Evolutionary conservation across 2,797 vertebrate genomes (phyloP), one percentile per base, ranked within the genome.

Genomic region (Gadopsis bispinosus): DNA sequence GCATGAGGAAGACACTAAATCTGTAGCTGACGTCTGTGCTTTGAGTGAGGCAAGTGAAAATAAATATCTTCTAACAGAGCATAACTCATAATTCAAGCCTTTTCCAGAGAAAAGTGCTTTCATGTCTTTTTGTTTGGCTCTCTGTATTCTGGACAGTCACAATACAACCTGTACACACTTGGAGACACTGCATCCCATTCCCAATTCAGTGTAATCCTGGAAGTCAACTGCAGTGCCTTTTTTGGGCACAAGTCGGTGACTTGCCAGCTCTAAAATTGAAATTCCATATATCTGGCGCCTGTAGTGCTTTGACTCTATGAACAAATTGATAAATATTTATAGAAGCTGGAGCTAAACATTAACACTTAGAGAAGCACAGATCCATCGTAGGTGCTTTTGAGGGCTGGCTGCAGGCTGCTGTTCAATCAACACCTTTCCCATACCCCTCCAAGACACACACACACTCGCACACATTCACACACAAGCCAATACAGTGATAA

Each of bases 301-400:
- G 74, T 71, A 50, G 64, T 66, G 84, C 80, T 84, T 87, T 70
- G 61, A 81, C 87, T 84, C 81, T 85, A 77, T 85, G 88, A 87
- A 79, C 69, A 12, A 81, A 85, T 74, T 79, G 87, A 87, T 93
- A 94, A 94, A 94, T 94, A 94, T 95, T 95, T 95, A 94, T 88
- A 91, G 86, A 89, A 91, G 71, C 87, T 76, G 69, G 67, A 89
- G 87, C 89, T 90, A 85, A 93, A 94, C 92, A 93, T 92, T 92
- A 93, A 89, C 89, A 93, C 90, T 83, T 83, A 79, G 81, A 85
- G 81, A 69, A 67, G 89, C 53, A 51, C 77, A 39, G 79, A 94
- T 93, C 82, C 88, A 91, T 95, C 91, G 93, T 73, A 58, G 79
- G 73, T 77, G 82, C 77, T 83, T 85, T 81, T 62, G 73, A 86